Evolutionary conservation across 2,113 vertebrate species (phyloP), one percentile per base, ranked within the genome.

Genomic region (Panthera uncia): DNA sequence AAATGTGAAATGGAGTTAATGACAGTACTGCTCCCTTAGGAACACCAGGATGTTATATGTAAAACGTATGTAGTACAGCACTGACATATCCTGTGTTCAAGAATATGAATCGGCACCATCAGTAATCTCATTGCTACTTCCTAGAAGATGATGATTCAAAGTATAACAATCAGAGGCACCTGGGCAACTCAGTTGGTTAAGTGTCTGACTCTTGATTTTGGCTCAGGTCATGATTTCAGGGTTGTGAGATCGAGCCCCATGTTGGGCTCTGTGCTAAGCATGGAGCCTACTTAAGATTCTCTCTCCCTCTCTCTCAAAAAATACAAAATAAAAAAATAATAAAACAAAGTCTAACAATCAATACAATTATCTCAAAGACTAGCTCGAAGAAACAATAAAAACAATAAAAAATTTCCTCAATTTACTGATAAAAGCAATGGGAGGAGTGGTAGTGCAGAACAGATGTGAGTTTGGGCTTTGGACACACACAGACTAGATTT

Each of bases 121-220:
- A 76, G 50, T 55, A 73, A 5, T 45, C 71, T 45, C 4, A 38
- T 41, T 57, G n/a, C 45, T 31, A 86, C 52, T 80, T 85, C n/a
- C 69, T 85, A 85, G n/a, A 83, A 76, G 36, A 84, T 57, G 78
- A 50, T 19, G 31, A 36, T 19, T 89, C 65, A 90, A 71, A 80
- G 55, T 11, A 1, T 80, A 76, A 66, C 8, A 65, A 83, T 74
- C 71, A 91, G 57, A 61, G 21, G 3, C 57, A 61, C 57, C 7
- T 61, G 57, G 21, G 21, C 57, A 61, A 23, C 57, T 61, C 57
- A 57, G 57, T 18, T 19, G 55, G 57, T 23, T 61, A 61, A 61
- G 21, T 61, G 57, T 61, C 57, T 21, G 9, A 61, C 57, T 23
- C 21, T 61, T 61, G 57, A 61, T 61, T 61, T 61, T 25, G 57